Evolutionary conservation across 1,140 invertebrate genomes (phyloP).

Genomic region (Cardiocondyla obscurior): DNA sequence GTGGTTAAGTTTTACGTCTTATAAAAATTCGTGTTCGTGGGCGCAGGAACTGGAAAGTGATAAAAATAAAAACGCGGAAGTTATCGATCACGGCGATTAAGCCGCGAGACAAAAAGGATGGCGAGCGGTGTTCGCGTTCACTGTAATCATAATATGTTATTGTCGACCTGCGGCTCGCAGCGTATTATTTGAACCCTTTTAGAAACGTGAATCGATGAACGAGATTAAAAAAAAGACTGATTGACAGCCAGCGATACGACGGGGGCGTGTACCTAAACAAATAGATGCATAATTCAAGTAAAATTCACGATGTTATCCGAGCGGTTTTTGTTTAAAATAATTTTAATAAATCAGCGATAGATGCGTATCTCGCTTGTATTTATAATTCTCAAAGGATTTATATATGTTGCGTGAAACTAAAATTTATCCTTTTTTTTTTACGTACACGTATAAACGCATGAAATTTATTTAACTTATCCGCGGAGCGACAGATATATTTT

Average conservation of each 20-base stretch:
- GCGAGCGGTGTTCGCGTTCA: not conserved
- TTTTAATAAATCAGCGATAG: not conserved
- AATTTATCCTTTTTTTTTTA: not conserved
- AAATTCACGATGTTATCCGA: not conserved
- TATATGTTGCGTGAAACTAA: not conserved
- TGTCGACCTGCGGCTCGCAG: not conserved
- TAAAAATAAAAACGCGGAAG: not conserved
- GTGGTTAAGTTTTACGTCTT: not conserved
- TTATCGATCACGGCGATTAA: slow-evolving; percentile 14
- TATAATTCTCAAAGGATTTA: too few species aligned
- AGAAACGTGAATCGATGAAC: not conserved
- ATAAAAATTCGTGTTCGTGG: not conserved
- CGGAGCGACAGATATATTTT: not conserved
- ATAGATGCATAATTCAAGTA: not conserved
- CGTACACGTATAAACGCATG: not conserved
- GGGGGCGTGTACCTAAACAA: not conserved
- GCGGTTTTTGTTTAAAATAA: not conserved
- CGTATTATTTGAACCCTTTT: not conserved
- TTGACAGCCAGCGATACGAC: not conserved
- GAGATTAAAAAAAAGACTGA: not conserved
- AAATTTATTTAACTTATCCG: not conserved
- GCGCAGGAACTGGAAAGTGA: too few species aligned
- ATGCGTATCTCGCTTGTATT: not conserved
- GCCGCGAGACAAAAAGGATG: not conserved
- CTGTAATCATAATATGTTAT: slow-evolving; percentile 22